A percentile compares a stretch with the other conserved stretches of the same genome.
Conservation (phyloP, 1,140 invertebrate species). For the Drosophila suzukii region DNA sequence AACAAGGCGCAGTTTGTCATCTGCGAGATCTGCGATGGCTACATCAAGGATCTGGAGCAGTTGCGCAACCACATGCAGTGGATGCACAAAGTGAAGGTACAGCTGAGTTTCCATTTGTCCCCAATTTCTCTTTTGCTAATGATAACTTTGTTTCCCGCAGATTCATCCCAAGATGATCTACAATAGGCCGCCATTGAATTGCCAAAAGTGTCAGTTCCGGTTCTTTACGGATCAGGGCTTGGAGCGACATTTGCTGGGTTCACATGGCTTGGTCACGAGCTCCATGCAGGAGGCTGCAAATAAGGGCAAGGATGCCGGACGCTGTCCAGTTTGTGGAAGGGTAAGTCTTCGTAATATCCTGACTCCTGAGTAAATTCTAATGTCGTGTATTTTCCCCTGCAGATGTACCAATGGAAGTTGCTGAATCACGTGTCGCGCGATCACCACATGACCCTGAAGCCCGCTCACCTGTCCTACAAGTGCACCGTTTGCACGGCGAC, state of each 20-base stretch:
- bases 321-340: constrained; percentile 96
- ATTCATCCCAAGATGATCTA: constrained; percentile 98
- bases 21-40: constrained; percentile 97
- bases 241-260: constrained; percentile 96
- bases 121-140: neutral
- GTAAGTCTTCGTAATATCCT: constrained; percentile 85
- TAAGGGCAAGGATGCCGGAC: constrained; percentile 96
- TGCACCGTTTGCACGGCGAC: constrained; percentile 97
- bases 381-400: constrained; percentile 53
- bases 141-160: constrained; percentile 30
- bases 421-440: constrained; percentile 95
- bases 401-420: constrained; percentile 97
- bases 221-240: constrained; percentile 92
- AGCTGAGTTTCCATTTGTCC: constrained; percentile 33
- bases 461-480: constrained; percentile 96
- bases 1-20: constrained; percentile 94
- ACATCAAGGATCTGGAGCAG: constrained; percentile 97
- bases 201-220: constrained; percentile 97
- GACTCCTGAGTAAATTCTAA: neutral
- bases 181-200: constrained; percentile 96
- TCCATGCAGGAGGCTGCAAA: constrained; percentile 98
- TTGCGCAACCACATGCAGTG: constrained; percentile 97
- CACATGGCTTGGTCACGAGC: constrained; percentile 96
- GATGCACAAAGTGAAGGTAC: constrained; percentile 95
- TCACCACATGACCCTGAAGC: constrained; percentile 95